These are phyloP conservation scores for Delphinus delphis DNA, from an alignment of 2,113 vertebrate genomes.

Conservation along the genomic window DNA sequence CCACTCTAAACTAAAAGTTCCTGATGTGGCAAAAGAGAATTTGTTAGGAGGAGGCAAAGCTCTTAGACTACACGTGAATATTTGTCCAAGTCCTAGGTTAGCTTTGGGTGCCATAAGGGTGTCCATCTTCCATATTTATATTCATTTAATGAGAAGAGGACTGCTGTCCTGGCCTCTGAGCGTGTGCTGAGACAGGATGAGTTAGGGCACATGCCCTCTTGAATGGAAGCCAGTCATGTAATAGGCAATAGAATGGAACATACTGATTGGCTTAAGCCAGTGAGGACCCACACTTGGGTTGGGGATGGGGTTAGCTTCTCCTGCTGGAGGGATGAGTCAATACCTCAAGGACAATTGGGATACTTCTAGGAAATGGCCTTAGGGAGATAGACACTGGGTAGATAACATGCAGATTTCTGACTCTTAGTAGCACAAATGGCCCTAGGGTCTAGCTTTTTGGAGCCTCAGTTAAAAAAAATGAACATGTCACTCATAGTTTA, in stretches of 20 bases:
- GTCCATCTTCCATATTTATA: neutral
- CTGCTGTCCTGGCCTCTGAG: neutral
- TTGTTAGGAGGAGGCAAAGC: neutral
- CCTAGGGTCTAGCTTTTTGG: neutral
- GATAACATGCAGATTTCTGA: neutral
- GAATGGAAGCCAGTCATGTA: neutral
- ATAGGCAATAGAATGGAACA: accelerated
- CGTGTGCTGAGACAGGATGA: neutral
- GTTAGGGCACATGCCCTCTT: accelerated
- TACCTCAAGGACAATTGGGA: neutral
- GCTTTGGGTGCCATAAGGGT: neutral
- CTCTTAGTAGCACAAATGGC: accelerated
- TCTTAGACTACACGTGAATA: neutral
- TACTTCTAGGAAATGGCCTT: neutral
- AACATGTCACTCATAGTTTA: neutral
- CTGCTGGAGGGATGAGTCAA: neutral
- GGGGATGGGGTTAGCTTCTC: neutral
- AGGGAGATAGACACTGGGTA: neutral
- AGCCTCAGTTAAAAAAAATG: neutral
- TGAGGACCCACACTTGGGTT: neutral
- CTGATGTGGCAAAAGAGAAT: neutral
- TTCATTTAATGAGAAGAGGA: neutral
- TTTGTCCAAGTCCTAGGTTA: neutral
- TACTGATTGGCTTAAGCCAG: neutral
- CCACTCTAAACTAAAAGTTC: neutral